A percentile compares a stretch with the other conserved stretches of the same genome.
These are phyloP conservation scores for Pitangus sulphuratus DNA, from an alignment of 2,797 vertebrate species.

Conservation along the genomic window DNA sequence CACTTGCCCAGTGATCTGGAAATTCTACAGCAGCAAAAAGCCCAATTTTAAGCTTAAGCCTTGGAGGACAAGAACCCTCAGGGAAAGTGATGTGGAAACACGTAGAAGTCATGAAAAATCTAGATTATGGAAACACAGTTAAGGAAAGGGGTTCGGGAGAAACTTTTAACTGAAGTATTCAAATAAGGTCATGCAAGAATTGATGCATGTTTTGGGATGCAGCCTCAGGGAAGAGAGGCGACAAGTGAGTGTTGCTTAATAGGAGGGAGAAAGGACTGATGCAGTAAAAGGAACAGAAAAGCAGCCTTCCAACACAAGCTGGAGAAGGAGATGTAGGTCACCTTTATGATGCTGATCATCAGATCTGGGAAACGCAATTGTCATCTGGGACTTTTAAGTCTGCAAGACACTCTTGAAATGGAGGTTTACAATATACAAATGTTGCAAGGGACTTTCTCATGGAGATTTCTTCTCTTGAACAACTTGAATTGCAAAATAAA, in stretches of 20 bases:
- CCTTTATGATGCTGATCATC: background rate
- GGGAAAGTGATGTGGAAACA: background rate
- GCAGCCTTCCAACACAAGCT: background rate
- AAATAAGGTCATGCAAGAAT: background rate
- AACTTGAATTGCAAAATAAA: background rate
- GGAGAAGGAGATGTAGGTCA: background rate
- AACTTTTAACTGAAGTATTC: background rate
- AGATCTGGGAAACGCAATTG: background rate
- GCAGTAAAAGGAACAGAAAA: background rate
- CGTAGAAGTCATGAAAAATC: background rate
- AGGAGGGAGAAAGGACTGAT: background rate
- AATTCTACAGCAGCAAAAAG: background rate
- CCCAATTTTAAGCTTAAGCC: background rate
- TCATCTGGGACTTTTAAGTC: background rate
- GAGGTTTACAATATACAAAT: background rate
- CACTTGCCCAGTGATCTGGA: background rate
- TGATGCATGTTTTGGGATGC: background rate
- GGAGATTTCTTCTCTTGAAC: background rate
- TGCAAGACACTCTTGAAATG: background rate
- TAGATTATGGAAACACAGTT: background rate
- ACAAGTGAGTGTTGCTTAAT: background rate
- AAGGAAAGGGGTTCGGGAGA: background rate
- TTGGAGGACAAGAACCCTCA: background rate
- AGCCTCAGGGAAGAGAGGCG: background rate
- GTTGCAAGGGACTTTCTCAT: background rate